Evolutionary conservation across 1,140 invertebrate species (phyloP), one percentile per base, ranked within the genome.

Genomic region (Agrilus planipennis): DNA sequence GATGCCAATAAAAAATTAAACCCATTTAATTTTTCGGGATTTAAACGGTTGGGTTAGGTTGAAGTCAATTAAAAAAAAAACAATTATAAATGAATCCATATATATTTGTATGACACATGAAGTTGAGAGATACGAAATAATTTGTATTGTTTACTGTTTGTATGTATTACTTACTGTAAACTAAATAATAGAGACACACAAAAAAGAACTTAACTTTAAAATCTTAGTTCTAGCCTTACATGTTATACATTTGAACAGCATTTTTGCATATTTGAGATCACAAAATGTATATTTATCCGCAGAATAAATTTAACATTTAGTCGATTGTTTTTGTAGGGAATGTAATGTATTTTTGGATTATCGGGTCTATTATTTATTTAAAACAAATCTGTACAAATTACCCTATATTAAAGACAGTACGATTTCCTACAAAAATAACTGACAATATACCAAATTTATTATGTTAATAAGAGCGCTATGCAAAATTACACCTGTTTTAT

Each of bases 71-170:
- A 44, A 43, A 34, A 45, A 3, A 15, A 10, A 19, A 22, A n/a
- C 30, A 12, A 42, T 46, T 54, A 58, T 57, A 58, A 58, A 58
- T 58, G 55, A 58, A 53, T 57, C 50, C 49, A 46, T 55, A 52
- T 58, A 52, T 56, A 50, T 52, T n/a, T n/a, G n/a, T 57, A 54
- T 57, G 56, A 58, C 56, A 58, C 56, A 57, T 58, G 54, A 58
- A 56, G 53, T 58, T 58, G 52, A 57, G 56, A 58, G 57, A 56
- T 56, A 58, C 56, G 51, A 55, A 57, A 57, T 57, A 53, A 55
- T 54, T 48, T 58, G 49, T 53, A 51, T 54, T 51, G 53, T 56
- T 58, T 53, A 35, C 23, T 16, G 49, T 52, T 54, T 56, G 52
- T 52, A 54, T 47, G 47, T 54, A 53, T 56, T 39, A 41, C 53